These are phyloP conservation scores for Chrysina gloriosa DNA, from an alignment of 2,888 invertebrate genomes.

Conservation along the genomic window DNA sequence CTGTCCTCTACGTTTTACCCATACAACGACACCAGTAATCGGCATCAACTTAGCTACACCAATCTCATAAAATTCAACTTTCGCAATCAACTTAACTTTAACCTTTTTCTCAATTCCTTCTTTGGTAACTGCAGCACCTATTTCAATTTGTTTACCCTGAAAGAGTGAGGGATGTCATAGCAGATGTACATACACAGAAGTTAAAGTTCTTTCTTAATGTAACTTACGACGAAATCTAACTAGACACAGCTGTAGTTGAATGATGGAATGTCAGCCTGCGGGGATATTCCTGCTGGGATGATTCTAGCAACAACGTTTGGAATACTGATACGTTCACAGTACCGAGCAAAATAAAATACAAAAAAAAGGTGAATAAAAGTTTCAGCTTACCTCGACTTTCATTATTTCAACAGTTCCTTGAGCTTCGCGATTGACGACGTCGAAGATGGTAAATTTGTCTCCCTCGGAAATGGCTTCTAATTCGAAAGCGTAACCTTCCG, in stretches of 20 bases:
- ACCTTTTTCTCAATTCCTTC: slow-evolving; percentile 71
- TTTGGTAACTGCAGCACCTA: slow-evolving; percentile 60
- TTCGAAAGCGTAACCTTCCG: slow-evolving; percentile 80
- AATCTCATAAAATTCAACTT: slow-evolving; percentile 77
- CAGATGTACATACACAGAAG: slow-evolving; percentile 39
- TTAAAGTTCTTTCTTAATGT: slow-evolving; percentile 53
- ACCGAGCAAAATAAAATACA: slow-evolving; percentile 34
- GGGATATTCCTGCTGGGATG: slow-evolving; percentile 49
- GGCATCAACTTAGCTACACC: slow-evolving; percentile 72
- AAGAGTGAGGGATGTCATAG: slow-evolving; percentile 60
- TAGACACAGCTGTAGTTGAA: slow-evolving; percentile 29
- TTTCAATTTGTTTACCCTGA: slow-evolving; percentile 68
- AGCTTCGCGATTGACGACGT: slow-evolving; percentile 70
- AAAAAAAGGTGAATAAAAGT: slow-evolving; percentile 32
- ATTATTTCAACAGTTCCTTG: slow-evolving; percentile 76
- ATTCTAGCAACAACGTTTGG: slow-evolving; percentile 51
- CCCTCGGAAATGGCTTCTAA: slow-evolving; percentile 75
- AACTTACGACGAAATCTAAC: slow-evolving; percentile 60
- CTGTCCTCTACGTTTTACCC: slow-evolving; percentile 66
- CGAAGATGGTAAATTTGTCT: slow-evolving; percentile 79
- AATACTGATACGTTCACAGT: slow-evolving; percentile 48
- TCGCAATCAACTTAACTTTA: slow-evolving; percentile 72
- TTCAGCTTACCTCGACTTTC: slow-evolving; percentile 71
- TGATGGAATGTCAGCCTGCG: slow-evolving; percentile 45
- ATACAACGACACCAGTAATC: slow-evolving; percentile 71